Conservation (phyloP, 30 jellyfish, hydroid and myxozoan species). For the Kudoa iwatai region DNA sequence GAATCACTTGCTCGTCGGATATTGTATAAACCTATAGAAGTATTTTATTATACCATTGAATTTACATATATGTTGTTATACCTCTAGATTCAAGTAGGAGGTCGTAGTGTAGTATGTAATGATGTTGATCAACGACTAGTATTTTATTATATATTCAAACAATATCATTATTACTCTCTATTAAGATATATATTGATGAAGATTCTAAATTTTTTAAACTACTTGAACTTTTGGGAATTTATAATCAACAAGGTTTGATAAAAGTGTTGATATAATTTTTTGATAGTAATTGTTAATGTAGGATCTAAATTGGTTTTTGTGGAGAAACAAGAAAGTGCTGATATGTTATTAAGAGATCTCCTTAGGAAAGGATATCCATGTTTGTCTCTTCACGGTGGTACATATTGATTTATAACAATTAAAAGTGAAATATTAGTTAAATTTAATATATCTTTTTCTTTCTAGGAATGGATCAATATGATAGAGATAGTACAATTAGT, state of each 20-base stretch:
- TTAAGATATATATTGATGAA: constrained; percentile 37
- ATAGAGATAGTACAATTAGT: constrained; percentile 67
- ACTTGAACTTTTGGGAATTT: constrained; percentile 44
- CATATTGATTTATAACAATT: too few species aligned
- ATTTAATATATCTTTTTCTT: too few species aligned
- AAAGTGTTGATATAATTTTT: too few species aligned
- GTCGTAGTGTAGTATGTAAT: constrained; percentile 69
- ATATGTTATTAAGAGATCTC: constrained; percentile 33
- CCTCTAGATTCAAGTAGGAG: constrained; percentile 36
- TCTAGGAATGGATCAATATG: constrained; percentile 97
- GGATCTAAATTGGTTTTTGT: constrained; percentile 27
- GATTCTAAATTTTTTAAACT: constrained; percentile 57
- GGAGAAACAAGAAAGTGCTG: constrained; percentile 86
- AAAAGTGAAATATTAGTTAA: too few species aligned
- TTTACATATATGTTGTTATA: too few species aligned
- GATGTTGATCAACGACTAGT: constrained; percentile 50
- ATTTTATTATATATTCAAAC: constrained; percentile 1
- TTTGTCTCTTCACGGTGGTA: constrained; percentile 78
- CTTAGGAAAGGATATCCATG: constrained; percentile 72
- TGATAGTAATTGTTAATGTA: too few species aligned
- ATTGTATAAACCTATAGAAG: constrained; percentile 34
- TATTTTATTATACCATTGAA: too few species aligned
- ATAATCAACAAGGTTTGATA: constrained; percentile 42
- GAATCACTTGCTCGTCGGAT: constrained; percentile 74
- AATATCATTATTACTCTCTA: too few species aligned